Percentiles rank a stretch among this genome's conserved stretches.
Evolutionary conservation across 2,888 invertebrate species (phyloP).

Genomic region (Drosophila prolongata): DNA sequence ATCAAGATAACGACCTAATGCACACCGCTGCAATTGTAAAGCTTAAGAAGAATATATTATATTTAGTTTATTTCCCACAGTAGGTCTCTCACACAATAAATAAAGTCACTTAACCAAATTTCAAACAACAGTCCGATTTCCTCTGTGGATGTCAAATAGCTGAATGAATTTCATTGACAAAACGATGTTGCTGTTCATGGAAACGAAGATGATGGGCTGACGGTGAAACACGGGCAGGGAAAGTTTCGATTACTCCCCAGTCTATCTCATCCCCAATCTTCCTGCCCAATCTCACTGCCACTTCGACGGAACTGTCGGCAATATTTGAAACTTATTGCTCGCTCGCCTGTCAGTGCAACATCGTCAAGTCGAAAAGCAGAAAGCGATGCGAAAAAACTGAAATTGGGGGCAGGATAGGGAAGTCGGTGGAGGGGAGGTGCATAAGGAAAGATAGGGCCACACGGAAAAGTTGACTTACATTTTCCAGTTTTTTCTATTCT

Average conservation of each 20-base stretch:
- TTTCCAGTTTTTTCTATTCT: constrained; percentile 40
- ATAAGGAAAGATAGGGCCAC: background rate
- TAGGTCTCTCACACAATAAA: too few relatives aligned
- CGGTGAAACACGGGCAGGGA: constrained; percentile 2
- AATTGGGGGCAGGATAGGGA: background rate
- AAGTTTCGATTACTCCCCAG: too few relatives aligned
- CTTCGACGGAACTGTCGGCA: constrained; percentile 56
- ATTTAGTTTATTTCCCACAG: too few relatives aligned
- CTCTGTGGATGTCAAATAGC: constrained; percentile 20
- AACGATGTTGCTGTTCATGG: background rate
- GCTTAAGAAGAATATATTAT: too few relatives aligned
- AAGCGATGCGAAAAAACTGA: background rate
- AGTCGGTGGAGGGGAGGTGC: background rate
- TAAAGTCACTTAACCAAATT: too few relatives aligned
- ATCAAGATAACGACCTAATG: too few relatives aligned
- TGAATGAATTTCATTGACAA: constrained; percentile 59
- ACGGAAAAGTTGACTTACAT: constrained; percentile 5
- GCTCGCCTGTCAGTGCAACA: constrained; percentile 65
- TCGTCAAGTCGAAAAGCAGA: constrained; percentile 41
- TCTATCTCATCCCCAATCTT: background rate
- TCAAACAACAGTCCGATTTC: background rate
- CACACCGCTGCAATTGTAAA: too few relatives aligned
- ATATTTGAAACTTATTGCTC: constrained; percentile 76
- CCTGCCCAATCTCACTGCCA: background rate
- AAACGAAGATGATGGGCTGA: constrained; percentile 5